Evolutionary conservation across 2,888 invertebrate genomes (phyloP).

Genomic region (Mythimna pallens): DNA sequence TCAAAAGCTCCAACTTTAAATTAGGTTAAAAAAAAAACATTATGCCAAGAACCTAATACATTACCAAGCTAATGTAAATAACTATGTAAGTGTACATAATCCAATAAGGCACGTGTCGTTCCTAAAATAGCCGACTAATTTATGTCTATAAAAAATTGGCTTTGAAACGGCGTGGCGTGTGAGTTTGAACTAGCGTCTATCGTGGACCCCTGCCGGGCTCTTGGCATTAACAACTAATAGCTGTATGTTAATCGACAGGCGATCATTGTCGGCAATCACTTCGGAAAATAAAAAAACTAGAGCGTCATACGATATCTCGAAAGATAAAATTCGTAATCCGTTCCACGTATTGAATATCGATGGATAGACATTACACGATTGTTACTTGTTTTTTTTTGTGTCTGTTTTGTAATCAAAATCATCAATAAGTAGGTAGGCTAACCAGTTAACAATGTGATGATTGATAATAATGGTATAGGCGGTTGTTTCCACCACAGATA

Average conservation of each 20-base stretch:
- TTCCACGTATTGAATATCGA: conserved; percentile 75
- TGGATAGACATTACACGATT: conserved; percentile 65
- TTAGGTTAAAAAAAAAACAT: not conserved
- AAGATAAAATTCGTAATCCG: conserved; percentile 77
- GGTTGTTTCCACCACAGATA: not conserved
- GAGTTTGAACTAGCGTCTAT: conserved; percentile 62
- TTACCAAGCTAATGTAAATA: conserved; percentile 22
- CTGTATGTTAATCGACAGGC: conserved; percentile 78
- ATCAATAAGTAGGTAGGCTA: conserved; percentile 33
- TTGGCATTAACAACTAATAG: conserved; percentile 79
- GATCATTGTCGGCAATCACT: conserved; percentile 77
- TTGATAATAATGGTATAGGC: not conserved
- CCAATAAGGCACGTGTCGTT: conserved; percentile 43
- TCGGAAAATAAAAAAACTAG: conserved; percentile 69
- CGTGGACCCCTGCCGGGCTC: conserved; percentile 73
- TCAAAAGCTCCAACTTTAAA: too few species aligned
- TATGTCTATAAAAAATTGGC: conserved; percentile 55
- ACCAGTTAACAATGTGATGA: conserved; percentile 8
- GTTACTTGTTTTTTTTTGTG: conserved; percentile 50
- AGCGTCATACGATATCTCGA: conserved; percentile 73
- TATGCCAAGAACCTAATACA: not conserved
- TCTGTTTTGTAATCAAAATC: conserved; percentile 56
- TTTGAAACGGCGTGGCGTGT: conserved; percentile 57
- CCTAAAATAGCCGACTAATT: conserved; percentile 51
- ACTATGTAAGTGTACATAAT: conserved; percentile 16